Base-by-base conservation (phyloP, 2,797 vertebrate genomes). In the Thaleichthys pacificus region DNA sequence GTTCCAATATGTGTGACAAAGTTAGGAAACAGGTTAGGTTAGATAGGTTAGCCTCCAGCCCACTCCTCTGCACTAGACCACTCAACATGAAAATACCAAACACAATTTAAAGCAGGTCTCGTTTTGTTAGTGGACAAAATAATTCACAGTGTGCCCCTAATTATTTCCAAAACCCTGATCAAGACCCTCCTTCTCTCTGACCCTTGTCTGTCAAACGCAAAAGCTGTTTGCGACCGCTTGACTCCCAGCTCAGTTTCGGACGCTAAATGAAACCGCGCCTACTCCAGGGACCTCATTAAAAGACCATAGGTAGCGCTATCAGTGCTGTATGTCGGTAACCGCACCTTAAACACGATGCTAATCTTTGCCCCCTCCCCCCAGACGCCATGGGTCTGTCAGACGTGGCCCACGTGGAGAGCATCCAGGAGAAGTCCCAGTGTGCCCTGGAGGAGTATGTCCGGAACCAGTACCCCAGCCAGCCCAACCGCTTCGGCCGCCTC, bases 391-490 rank as follows among this genome's bases (percentile, higher is more conserved):
- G 95, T 7, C 84, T 96, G 69, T 94, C 94, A 0, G 95, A 96
- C 3, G 93, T 94, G 0, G 92, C 94, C 54, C 95, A 95, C 0
- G 95, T 96, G 80, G 95, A 96, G 80, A 94, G 92, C 81, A 93
- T 96, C 83, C 95, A 96, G 89, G 95, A 96, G 83, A 95, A 95
- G 85, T 95, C 94, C 2, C 95, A 96, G 85, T 95, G 94, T 0
- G 95, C 95, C 6, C 91, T 96, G 80, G 95, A 96, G 86, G 95
- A 96, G 80, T 96, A 96, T 0, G 95, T 95, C 7, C 87, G 95
- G 54, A 94, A 94, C 88, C 95, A 95, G 90, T 95, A 95, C 72
- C 95, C 95, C 19, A 92, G 91, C 77, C 95, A 96, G 84, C 95
- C 95, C 1, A 94, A 93, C 74, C 93, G 95, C 28, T 96, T 96